Conservation (phyloP, 2,113 vertebrate species). For the Malurus elegans region DNA sequence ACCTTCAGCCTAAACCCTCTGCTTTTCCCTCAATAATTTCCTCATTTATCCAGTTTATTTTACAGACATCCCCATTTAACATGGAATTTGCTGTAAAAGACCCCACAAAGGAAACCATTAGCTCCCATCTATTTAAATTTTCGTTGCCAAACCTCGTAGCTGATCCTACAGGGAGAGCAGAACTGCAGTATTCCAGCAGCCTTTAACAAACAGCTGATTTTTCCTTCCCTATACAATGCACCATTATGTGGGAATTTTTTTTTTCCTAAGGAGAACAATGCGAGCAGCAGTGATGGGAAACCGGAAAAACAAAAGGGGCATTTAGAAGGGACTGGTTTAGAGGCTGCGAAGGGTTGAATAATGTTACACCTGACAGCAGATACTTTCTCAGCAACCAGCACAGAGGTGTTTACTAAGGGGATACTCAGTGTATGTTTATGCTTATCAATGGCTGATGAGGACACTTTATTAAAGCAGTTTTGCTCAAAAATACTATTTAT, state of each 20-base stretch:
- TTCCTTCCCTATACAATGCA: slow-evolving; percentile 70
- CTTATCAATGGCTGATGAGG: accelerated
- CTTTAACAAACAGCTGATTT: slow-evolving; percentile 69
- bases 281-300: slow-evolving; percentile 61
- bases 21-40: not conserved
- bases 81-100: not conserved
- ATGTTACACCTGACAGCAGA: slow-evolving; percentile 68
- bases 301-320: slow-evolving; percentile 66
- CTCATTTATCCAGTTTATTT: slow-evolving; percentile 10
- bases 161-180: not conserved
- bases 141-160: slow-evolving; percentile 14
- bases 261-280: slow-evolving; percentile 54
- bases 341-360: slow-evolving; percentile 58
- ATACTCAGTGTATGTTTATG: accelerated
- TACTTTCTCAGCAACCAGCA: not conserved
- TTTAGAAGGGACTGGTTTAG: slow-evolving; percentile 55
- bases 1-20: not conserved
- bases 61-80: not conserved
- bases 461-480: not conserved
- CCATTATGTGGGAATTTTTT: slow-evolving; percentile 58
- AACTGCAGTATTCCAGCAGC: not conserved
- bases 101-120: not conserved
- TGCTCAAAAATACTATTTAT: not conserved
- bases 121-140: not conserved
- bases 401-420: not conserved